Conservation (phyloP, 2,888 invertebrate species). For the Vanessa cardui region DNA sequence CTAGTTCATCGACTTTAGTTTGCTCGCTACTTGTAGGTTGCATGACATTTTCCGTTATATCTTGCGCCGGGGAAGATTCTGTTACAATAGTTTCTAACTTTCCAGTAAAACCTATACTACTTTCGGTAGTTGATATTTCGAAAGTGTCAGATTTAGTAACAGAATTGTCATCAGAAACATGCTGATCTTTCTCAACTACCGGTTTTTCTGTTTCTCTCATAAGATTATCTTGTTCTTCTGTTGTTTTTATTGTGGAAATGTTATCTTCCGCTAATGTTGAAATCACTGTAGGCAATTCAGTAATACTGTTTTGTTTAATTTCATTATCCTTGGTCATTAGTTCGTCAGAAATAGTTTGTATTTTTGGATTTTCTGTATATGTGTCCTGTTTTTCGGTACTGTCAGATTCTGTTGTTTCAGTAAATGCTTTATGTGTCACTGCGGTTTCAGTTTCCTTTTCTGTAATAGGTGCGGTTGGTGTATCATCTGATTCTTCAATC, state of each 20-base stretch:
- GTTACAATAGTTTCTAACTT: background rate
- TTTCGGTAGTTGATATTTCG: background rate
- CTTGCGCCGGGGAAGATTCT: slow-evolving; percentile 9
- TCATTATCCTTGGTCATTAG: background rate
- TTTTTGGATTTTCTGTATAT: slow-evolving; percentile 4
- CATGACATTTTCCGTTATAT: background rate
- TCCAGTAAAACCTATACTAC: background rate
- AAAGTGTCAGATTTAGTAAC: background rate
- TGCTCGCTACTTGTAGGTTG: slow-evolving; percentile 8
- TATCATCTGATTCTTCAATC: background rate
- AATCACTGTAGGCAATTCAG: slow-evolving; percentile 14
- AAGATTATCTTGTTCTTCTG: slow-evolving; percentile 6
- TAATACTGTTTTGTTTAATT: background rate
- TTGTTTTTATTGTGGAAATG: background rate
- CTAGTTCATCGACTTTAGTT: slow-evolving; percentile 1
- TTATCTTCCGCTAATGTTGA: slow-evolving; percentile 6
- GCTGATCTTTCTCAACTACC: slow-evolving; percentile 10
- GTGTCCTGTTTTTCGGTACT: slow-evolving; percentile 26
- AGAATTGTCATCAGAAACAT: background rate
- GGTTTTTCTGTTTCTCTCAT: slow-evolving; percentile 5
- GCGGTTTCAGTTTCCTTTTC: background rate
- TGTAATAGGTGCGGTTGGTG: background rate
- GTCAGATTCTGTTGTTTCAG: slow-evolving; percentile 3
- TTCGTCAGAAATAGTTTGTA: slow-evolving; percentile 4
- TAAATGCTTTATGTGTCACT: background rate